Percentiles rank a stretch among this genome's conserved stretches.
phyloP scores from a whole-genome alignment of 1,140 invertebrate genomes.

The Hermatobates lingyangjiaoensis region DNA sequence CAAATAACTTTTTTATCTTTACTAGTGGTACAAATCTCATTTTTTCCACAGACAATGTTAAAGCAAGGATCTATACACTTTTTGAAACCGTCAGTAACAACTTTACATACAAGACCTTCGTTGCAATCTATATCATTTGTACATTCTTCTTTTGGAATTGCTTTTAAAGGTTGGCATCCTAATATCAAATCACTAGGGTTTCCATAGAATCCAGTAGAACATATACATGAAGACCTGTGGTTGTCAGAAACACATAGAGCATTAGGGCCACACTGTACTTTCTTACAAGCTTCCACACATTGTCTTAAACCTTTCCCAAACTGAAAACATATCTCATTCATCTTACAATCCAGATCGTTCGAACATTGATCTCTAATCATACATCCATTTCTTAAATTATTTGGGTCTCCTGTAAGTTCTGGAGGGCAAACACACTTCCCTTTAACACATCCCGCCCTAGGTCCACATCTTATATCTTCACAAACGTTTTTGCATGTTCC shows the following conservation, averaged over 20 bases:
- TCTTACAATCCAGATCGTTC: conserved; percentile 59
- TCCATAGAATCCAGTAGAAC: conserved; percentile 54
- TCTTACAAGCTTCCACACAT: conserved; percentile 69
- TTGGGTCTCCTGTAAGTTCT: conserved; percentile 57
- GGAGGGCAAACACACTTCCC: conserved; percentile 61
- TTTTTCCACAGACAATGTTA: conserved; percentile 54
- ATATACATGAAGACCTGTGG: conserved; percentile 68
- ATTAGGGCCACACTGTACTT: conserved; percentile 75
- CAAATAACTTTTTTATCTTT: conserved; percentile 44
- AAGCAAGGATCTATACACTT: conserved; percentile 58
- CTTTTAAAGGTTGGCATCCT: conserved; percentile 47
- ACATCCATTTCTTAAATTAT: conserved; percentile 46
- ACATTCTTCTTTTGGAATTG: conserved; percentile 36
- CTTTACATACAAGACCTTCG: conserved; percentile 34
- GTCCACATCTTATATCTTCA: conserved; percentile 51
- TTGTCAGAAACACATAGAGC: conserved; percentile 64
- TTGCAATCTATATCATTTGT: conserved; percentile 47
- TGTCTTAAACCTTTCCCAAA: conserved; percentile 50
- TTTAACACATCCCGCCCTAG: conserved; percentile 56
- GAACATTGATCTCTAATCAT: conserved; percentile 46
- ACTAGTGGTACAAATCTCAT: conserved; percentile 57
- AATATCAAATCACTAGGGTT: conserved; percentile 54
- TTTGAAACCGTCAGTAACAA: conserved; percentile 29
- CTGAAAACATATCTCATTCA: conserved; percentile 71
- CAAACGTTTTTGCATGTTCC: conserved; percentile 55